Conservation (phyloP, 2,797 vertebrate genomes). For the Acridotheres tristis region DNA sequence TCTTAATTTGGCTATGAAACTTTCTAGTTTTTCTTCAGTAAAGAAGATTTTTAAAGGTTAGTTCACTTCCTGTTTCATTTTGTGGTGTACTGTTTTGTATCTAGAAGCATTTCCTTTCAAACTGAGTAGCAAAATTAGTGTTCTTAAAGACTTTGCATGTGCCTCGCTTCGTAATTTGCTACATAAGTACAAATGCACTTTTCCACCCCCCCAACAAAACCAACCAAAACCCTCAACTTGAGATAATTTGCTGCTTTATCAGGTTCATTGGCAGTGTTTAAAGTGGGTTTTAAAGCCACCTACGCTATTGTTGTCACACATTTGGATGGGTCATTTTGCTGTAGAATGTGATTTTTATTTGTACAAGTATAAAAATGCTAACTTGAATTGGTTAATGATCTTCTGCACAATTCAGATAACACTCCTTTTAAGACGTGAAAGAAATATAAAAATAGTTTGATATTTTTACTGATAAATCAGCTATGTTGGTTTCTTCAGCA, state of each 20-base stretch:
- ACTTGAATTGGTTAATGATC: not conserved
- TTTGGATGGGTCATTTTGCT: not conserved
- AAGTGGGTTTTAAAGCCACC: not conserved
- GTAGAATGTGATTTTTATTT: not conserved
- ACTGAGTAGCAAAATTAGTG: fast-evolving
- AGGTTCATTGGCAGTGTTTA: not conserved
- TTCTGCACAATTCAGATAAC: not conserved
- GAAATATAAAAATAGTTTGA: not conserved
- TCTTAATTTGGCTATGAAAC: slow-evolving; percentile 38
- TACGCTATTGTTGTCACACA: not conserved
- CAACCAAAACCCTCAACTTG: not conserved
- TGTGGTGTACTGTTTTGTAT: not conserved
- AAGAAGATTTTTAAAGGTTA: not conserved
- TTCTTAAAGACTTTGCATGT: not conserved
- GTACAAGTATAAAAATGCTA: not conserved
- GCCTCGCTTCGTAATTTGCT: not conserved
- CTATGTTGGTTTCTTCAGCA: not conserved
- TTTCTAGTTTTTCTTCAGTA: not conserved
- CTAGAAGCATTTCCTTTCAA: not conserved
- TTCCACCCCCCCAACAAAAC: not conserved
- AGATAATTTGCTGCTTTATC: not conserved
- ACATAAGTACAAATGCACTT: not conserved
- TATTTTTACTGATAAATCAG: not conserved
- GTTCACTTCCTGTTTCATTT: not conserved
- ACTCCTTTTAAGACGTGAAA: not conserved